These are phyloP conservation scores for Smittia sp. DNA, from an alignment of 2,888 invertebrate species.

Conservation along the genomic window DNA sequence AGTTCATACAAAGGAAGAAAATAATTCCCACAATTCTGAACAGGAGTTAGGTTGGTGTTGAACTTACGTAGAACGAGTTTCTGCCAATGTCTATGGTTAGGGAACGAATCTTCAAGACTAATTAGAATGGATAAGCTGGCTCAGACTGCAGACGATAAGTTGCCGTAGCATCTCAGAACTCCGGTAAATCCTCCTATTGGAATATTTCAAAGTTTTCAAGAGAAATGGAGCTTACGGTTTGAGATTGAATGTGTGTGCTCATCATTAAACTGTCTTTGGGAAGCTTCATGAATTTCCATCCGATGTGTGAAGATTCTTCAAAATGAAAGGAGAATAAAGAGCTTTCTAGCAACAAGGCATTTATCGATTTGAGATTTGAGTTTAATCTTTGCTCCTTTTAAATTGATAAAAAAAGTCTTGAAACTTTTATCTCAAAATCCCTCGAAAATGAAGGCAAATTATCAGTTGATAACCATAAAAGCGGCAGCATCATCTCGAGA, in stretches of 20 bases:
- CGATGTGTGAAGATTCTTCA: too few species aligned
- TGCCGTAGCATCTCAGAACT: not conserved
- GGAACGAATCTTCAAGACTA: conserved; percentile 42
- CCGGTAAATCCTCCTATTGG: not conserved
- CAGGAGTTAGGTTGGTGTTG: too few species aligned
- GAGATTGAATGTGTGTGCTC: not conserved
- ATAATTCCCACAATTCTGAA: too few species aligned
- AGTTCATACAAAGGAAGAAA: too few species aligned
- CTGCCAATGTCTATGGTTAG: too few species aligned
- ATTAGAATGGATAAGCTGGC: conserved; percentile 46
- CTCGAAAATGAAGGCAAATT: conserved; percentile 33
- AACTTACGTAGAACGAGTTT: too few species aligned
- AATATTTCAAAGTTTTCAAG: conserved; percentile 1
- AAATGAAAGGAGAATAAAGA: too few species aligned
- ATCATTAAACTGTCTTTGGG: not conserved
- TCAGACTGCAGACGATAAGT: conserved; percentile 43
- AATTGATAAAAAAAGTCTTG: conserved; percentile 3
- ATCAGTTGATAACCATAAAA: conserved; percentile 31
- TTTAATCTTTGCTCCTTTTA: conserved; percentile 4
- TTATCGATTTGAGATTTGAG: conserved; percentile 10
- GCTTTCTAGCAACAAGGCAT: not conserved
- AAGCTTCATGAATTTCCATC: too few species aligned
- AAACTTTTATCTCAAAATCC: conserved; percentile 20
- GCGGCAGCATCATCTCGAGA: conserved; percentile 21
- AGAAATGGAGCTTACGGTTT: not conserved